phyloP scores from a whole-genome alignment of 2,888 invertebrate species.

The Lasius platythorax region DNA sequence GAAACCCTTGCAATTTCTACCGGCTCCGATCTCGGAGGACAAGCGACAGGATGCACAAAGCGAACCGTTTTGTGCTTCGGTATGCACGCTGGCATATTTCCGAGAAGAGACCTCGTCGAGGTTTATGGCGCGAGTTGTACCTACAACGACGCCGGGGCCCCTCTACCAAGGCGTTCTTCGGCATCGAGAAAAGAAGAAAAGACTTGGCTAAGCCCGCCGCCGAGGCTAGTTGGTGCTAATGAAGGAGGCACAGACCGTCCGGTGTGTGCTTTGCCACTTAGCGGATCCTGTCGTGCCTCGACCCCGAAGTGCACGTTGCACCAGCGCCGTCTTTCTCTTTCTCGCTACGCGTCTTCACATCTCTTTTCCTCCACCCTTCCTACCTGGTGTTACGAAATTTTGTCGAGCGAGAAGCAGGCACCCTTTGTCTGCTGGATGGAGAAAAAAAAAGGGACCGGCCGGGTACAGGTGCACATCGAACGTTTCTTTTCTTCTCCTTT shows the following conservation, averaged over 20 bases:
- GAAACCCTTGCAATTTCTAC: slow-evolving; percentile 49
- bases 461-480: slow-evolving; percentile 64
- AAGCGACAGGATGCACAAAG: slow-evolving; percentile 61
- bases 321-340: slow-evolving; percentile 56
- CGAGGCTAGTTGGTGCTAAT: slow-evolving; percentile 83
- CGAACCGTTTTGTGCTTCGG: slow-evolving; percentile 70
- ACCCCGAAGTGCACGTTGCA: slow-evolving; percentile 75
- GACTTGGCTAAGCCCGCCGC: slow-evolving; percentile 71
- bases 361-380: slow-evolving; percentile 13
- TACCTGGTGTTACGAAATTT: slow-evolving; percentile 75
- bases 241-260: slow-evolving; percentile 84
- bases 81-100: slow-evolving; percentile 78
- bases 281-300: slow-evolving; percentile 79
- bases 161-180: slow-evolving; percentile 68
- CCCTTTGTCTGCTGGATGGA: slow-evolving; percentile 71
- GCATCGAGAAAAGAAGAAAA: slow-evolving; percentile 76
- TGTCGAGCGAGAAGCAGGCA: slow-evolving; percentile 67
- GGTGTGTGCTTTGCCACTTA: slow-evolving; percentile 84
- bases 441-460: slow-evolving; percentile 36
- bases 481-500: neutral
- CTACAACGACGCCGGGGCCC: slow-evolving; percentile 75
- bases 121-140: slow-evolving; percentile 82
- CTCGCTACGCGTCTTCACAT: slow-evolving; percentile 31
- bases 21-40: slow-evolving; percentile 50
- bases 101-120: slow-evolving; percentile 79